Evolutionary conservation across 2,113 vertebrate species (phyloP), one percentile per base, ranked within the genome.

Genomic region (Clarias batrachus): DNA sequence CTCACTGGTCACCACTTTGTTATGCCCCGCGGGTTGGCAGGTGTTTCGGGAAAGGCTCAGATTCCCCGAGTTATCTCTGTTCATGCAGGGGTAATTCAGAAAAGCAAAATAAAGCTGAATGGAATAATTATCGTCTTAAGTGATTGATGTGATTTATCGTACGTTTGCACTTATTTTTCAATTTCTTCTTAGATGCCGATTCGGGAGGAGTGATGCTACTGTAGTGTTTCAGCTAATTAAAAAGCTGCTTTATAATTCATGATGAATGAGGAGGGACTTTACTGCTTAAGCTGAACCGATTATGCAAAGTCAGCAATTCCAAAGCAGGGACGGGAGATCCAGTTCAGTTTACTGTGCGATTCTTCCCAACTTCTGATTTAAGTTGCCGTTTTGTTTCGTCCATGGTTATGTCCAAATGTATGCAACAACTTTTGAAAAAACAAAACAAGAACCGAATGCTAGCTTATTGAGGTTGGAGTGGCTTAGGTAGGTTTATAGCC

Each of bases 11-110:
- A 77, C 81, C 85, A 66, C 60, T 83, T 82, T 76, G 81, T 70
- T 81, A 66, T 89, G 80, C 59, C 86, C 86, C 33, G 87, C 76
- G 37, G 82, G 63, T 84, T 81, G 63, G 82, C 65, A 57, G 66
- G 77, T 82, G 82, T 74, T 87, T 86, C 76, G 59, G 66, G 48
- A 56, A 73, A 68, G 73, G 71, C 74, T 52, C 16, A 27, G 62
- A 76, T 79, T 52, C 41, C 48, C 30, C 2, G 37, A 80, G 74
- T 88, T 74, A 65, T 62, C 60, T 63, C 48, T 76, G 41, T 25
- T 48, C 30, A 37, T 66, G 41, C 80, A 70, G 63, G 52, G 52
- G 48, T 25, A 79, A 65, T 85, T 80, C 48, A 56, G 62, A 68
- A 80, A 80, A 80, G 48, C 74, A 70, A 30, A 68, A 54, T 33